Conservation (phyloP, 2,888 invertebrate species). For the Stegophylla sp. region DNA sequence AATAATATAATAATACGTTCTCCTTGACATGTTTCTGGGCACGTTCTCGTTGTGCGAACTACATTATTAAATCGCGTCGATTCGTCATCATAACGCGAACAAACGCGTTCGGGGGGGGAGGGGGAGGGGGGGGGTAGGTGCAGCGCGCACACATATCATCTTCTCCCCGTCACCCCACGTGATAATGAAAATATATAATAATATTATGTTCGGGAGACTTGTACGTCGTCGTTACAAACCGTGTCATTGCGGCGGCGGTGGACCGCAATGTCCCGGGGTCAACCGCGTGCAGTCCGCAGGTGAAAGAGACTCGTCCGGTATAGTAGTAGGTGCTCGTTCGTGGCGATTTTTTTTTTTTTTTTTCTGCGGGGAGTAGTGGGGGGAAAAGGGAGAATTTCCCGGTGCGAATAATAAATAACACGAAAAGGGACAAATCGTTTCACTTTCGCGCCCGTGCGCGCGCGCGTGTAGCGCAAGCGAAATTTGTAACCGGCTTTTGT, state of each 20-base stretch:
- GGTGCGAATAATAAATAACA: neutral
- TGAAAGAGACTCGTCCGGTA: neutral
- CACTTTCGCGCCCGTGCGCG: conserved; percentile 40
- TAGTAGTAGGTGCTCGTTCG: neutral
- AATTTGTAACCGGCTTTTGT: conserved; percentile 56
- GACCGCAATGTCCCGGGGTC: neutral
- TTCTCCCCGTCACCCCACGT: no score
- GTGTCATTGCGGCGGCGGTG: neutral
- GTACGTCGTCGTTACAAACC: neutral
- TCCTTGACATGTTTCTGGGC: no score
- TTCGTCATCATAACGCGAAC: no score
- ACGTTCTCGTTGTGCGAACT: no score
- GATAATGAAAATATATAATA: no score
- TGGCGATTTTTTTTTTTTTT: conserved; percentile 31
- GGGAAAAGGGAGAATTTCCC: neutral
- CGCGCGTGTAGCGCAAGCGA: neutral
- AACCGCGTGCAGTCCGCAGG: neutral
- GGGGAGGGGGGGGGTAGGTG: no score
- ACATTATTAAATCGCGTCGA: no score
- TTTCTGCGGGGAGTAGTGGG: neutral
- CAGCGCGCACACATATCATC: no score
- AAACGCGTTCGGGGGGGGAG: no score
- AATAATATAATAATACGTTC: no score
- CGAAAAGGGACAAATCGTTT: conserved; percentile 49
- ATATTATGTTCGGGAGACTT: no score